Evolutionary conservation across 1,140 invertebrate genomes (phyloP).

Genomic region (Augochlora pura): DNA sequence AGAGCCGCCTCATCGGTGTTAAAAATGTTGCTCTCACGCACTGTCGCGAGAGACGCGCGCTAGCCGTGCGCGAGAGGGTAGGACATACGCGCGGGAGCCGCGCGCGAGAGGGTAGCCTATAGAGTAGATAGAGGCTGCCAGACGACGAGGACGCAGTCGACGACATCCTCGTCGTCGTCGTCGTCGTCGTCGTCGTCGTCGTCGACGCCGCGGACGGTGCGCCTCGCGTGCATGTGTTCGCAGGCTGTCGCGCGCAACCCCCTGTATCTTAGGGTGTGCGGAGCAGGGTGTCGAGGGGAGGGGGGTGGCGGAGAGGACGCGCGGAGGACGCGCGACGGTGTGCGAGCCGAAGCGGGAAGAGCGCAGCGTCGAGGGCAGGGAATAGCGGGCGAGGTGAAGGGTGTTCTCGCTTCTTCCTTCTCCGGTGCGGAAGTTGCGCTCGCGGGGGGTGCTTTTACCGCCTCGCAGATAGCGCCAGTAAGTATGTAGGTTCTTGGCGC

Average conservation of each 20-base stretch:
- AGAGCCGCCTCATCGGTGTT: slow-evolving; percentile 52
- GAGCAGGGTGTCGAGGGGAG: too few relatives aligned
- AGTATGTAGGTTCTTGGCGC: slow-evolving; percentile 65
- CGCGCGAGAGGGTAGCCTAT: slow-evolving; percentile 33
- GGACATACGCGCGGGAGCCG: too few relatives aligned
- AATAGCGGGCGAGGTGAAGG: too few relatives aligned
- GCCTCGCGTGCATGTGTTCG: slow-evolving; percentile 46
- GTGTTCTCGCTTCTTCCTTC: slow-evolving; percentile 51
- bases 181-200: too few relatives aligned
- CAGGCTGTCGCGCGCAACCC: slow-evolving; percentile 40
- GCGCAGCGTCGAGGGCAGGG: slow-evolving; percentile 25
- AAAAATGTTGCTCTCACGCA: slow-evolving; percentile 55
- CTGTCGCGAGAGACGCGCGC: background rate
- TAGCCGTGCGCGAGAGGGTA: too few relatives aligned
- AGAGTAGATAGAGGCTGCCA: background rate
- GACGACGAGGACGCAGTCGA: background rate
- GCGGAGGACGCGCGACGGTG: too few relatives aligned
- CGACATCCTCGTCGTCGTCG: too few relatives aligned
- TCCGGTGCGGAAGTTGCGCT: slow-evolving; percentile 60
- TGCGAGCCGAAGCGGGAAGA: background rate
- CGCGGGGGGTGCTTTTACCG: slow-evolving; percentile 68
- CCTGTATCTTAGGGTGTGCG: slow-evolving; percentile 25
- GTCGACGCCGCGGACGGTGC: too few relatives aligned
- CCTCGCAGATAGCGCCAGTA: slow-evolving; percentile 64
- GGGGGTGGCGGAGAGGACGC: too few relatives aligned